Conservation (phyloP, 2,888 invertebrate genomes). For the Trichacis sp. region DNA sequence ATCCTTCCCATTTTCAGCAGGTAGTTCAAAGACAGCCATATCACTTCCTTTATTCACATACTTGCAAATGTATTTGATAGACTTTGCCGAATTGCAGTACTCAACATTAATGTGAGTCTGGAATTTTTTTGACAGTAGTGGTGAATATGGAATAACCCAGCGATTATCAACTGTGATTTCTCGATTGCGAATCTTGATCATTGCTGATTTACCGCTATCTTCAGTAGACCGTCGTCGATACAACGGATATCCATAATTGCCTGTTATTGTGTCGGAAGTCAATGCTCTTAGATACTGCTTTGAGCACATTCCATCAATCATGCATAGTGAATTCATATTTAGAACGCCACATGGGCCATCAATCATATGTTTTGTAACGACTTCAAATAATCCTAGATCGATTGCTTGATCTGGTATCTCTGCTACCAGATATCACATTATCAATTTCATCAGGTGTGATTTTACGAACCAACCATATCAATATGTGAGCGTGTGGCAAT, state of each 20-base stretch:
- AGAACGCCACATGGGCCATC: conserved; percentile 61
- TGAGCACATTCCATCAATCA: conserved; percentile 60
- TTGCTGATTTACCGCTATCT: conserved; percentile 27
- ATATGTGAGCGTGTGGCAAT: conserved; percentile 52
- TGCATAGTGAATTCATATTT: conserved; percentile 60
- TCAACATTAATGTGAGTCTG: conserved; percentile 64
- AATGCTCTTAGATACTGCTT: conserved; percentile 57
- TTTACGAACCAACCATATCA: conserved; percentile 48
- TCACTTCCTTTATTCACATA: conserved; percentile 55
- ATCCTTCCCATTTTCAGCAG: not conserved
- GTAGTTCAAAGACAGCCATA: conserved; percentile 33
- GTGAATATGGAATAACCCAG: conserved; percentile 47
- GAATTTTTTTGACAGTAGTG: conserved; percentile 43
- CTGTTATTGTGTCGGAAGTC: conserved; percentile 49
- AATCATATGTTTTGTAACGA: conserved; percentile 47
- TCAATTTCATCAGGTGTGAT: conserved; percentile 51
- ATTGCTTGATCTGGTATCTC: conserved; percentile 56
- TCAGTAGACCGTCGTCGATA: conserved; percentile 50
- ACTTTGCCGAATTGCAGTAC: conserved; percentile 58
- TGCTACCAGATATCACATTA: conserved; percentile 55
- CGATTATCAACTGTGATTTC: conserved; percentile 33
- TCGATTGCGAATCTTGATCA: conserved; percentile 16
- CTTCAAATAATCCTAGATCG: conserved; percentile 49
- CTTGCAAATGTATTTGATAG: conserved; percentile 56
- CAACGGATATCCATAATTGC: conserved; percentile 57